Conservation (phyloP, 2,888 invertebrate genomes). For the Eurytoma californica region DNA sequence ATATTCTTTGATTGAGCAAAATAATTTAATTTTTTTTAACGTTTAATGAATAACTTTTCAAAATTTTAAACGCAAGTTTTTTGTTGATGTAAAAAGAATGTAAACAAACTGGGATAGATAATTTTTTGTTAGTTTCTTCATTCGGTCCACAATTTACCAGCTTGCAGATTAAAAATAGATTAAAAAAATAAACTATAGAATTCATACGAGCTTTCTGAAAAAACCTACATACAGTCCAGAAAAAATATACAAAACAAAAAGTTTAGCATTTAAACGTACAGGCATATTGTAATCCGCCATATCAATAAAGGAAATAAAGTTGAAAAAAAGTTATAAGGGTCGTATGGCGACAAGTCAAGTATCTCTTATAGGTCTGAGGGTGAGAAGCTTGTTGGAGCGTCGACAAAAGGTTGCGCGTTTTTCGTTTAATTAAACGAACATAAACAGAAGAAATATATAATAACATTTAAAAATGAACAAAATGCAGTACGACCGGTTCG, state of each 20-base stretch:
- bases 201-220: conserved; percentile 44
- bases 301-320: conserved; percentile 41
- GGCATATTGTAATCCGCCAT: conserved; percentile 38
- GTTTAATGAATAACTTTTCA: too few species aligned
- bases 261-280: conserved; percentile 23
- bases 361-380: conserved; percentile 1
- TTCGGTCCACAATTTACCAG: background rate
- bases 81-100: too few species aligned
- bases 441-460: conserved; percentile 13
- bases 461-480: conserved; percentile 7
- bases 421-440: background rate
- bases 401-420: background rate
- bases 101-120: too few species aligned
- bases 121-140: conserved; percentile 11
- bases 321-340: conserved; percentile 5
- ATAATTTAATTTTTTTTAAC: too few species aligned
- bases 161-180: too few species aligned
- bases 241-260: conserved; percentile 3
- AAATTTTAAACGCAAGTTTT: too few species aligned
- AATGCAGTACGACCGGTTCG: conserved; percentile 50
- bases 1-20: too few species aligned
- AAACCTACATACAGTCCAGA: conserved; percentile 16
- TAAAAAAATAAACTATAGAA: conserved; percentile 25
- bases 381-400: background rate
- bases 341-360: conserved; percentile 6